phyloP scores from a whole-genome alignment of 2,797 vertebrate species.

The Oreochromis grahami region DNA sequence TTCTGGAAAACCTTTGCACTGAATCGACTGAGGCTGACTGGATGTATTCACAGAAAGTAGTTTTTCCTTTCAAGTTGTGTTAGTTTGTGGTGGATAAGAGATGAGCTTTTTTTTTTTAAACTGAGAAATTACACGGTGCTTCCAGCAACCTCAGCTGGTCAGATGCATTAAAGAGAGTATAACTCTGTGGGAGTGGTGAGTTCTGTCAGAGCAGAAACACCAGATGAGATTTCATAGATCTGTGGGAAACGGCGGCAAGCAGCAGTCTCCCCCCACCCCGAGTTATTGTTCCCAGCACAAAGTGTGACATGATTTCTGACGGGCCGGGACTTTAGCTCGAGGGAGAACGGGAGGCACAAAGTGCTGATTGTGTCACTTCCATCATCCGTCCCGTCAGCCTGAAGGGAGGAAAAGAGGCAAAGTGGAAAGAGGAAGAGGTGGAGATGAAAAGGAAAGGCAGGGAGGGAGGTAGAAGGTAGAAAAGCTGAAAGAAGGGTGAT shows the following conservation, averaged over 20 bases:
- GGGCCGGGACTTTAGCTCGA: neutral
- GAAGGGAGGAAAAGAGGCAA: neutral
- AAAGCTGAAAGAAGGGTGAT: neutral
- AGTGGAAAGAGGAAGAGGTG: neutral
- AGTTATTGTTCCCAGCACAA: slow-evolving; percentile 17
- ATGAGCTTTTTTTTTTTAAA: neutral
- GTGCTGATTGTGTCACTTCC: slow-evolving; percentile 20
- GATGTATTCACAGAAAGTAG: neutral
- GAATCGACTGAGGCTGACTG: neutral
- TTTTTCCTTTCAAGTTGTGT: neutral
- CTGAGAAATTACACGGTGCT: neutral
- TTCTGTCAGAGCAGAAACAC: neutral
- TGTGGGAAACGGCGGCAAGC: neutral
- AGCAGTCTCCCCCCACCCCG: neutral
- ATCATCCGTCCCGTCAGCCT: neutral
- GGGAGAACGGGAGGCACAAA: neutral
- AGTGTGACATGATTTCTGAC: slow-evolving; percentile 16
- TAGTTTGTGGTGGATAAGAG: neutral
- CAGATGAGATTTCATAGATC: neutral
- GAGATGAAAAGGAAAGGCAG: neutral
- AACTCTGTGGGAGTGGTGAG: neutral
- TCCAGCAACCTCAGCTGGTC: neutral
- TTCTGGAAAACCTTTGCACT: neutral
- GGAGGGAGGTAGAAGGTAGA: neutral
- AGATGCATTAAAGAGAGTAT: neutral